phyloP scores from a whole-genome alignment of 1,140 invertebrate genomes.

The Ostrea denselamellosa region DNA sequence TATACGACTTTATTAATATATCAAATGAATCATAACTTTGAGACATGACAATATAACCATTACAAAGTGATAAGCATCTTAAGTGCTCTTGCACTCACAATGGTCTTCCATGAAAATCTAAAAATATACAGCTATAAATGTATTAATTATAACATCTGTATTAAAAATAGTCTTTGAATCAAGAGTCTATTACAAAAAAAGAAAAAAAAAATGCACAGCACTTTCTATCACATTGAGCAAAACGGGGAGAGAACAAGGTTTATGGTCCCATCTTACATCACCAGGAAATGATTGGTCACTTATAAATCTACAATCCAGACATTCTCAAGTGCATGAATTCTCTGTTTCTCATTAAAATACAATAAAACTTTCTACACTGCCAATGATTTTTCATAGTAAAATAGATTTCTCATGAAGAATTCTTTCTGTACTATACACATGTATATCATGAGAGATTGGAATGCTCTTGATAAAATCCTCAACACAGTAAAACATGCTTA shows the following conservation, averaged over 20 bases:
- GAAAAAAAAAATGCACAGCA: not conserved
- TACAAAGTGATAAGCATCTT: not conserved
- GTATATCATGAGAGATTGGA: no score
- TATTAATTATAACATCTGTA: not conserved
- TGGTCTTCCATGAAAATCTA: not conserved
- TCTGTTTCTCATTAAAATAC: not conserved
- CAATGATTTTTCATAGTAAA: no score
- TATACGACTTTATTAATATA: slow-evolving; percentile 3
- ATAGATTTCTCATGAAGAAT: no score
- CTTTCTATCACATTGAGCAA: slow-evolving; percentile 17
- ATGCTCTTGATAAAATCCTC: no score
- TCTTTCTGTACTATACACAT: no score
- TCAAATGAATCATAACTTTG: not conserved
- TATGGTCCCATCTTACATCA: not conserved
- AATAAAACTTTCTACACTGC: no score
- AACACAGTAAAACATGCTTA: no score
- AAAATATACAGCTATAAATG: not conserved
- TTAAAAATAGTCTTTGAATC: not conserved
- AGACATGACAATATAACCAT: not conserved
- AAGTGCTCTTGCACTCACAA: not conserved
- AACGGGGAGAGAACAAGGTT: not conserved
- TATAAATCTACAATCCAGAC: not conserved
- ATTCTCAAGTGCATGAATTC: not conserved
- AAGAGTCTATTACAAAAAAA: not conserved
- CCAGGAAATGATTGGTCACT: not conserved